phyloP scores from a whole-genome alignment of 1,140 invertebrate genomes.

The Drosophila arizonae region DNA sequence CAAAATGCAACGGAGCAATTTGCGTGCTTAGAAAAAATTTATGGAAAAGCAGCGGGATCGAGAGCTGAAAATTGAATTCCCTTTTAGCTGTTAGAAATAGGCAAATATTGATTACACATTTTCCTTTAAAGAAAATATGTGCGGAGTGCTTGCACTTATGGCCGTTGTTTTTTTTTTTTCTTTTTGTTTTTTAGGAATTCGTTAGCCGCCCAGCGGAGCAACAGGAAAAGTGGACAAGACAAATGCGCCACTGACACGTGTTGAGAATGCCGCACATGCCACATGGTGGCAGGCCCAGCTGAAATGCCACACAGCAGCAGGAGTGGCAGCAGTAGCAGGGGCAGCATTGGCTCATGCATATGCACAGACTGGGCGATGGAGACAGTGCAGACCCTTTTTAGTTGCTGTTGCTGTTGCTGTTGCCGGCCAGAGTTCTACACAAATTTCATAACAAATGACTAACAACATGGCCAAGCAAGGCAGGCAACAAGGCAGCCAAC shows the following conservation, averaged over 20 bases:
- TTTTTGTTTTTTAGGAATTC: slow-evolving; percentile 20
- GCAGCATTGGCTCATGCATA: slow-evolving; percentile 56
- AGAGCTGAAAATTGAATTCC: slow-evolving; percentile 19
- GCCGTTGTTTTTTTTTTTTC: not conserved
- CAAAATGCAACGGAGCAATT: not conserved
- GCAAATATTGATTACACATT: slow-evolving; percentile 25
- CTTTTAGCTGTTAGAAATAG: slow-evolving; percentile 10
- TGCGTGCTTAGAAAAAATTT: not conserved
- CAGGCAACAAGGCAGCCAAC: slow-evolving; percentile 54
- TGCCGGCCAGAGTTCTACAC: slow-evolving; percentile 17
- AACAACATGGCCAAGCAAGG: slow-evolving; percentile 70
- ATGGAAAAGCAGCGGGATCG: slow-evolving; percentile 9
- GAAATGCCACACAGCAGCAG: slow-evolving; percentile 73
- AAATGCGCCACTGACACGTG: slow-evolving; percentile 72
- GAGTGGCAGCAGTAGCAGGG: not conserved
- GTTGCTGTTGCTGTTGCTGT: slow-evolving; percentile 15
- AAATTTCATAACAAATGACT: slow-evolving; percentile 78
- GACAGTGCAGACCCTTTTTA: slow-evolving; percentile 50
- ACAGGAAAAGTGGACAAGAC: slow-evolving; percentile 22
- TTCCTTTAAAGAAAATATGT: slow-evolving; percentile 9
- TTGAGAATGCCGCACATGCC: slow-evolving; percentile 74
- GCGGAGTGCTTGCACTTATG: not conserved
- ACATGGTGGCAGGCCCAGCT: slow-evolving; percentile 46
- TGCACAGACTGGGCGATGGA: slow-evolving; percentile 52
- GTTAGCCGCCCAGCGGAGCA: slow-evolving; percentile 1